A percentile compares a stretch with the other conserved stretches of the same genome.
Evolutionary conservation across 2,113 vertebrate genomes (phyloP).

Genomic region (Pogona vitticeps): DNA sequence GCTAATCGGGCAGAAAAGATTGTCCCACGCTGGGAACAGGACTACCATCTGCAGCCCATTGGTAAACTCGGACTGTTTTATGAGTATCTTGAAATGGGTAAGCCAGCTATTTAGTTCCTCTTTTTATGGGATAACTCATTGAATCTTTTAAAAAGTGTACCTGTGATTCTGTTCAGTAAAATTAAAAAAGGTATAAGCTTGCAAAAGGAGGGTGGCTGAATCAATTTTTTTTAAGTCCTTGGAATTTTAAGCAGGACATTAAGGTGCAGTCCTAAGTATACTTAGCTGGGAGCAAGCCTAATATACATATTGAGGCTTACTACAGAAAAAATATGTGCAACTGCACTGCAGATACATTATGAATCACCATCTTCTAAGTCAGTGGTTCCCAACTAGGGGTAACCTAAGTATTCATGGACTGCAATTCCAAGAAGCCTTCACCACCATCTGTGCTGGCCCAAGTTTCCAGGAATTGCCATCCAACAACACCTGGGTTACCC

Average conservation of each 20-base stretch:
- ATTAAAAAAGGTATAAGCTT: neutral
- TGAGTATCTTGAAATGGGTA: slow-evolving; percentile 97
- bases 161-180: neutral
- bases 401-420: too few species aligned
- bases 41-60: slow-evolving; percentile 85
- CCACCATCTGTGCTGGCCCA: too few species aligned
- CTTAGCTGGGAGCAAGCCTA: neutral
- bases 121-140: slow-evolving; percentile 5
- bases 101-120: slow-evolving; percentile 48
- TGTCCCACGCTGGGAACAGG: slow-evolving; percentile 90
- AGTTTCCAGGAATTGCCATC: too few species aligned
- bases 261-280: neutral
- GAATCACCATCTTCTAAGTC: neutral
- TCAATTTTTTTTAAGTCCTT: too few species aligned
- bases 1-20: slow-evolving; percentile 73
- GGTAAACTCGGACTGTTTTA: slow-evolving; percentile 90
- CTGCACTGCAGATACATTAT: neutral
- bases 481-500: too few species aligned
- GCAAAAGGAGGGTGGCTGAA: neutral
- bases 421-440: too few species aligned
- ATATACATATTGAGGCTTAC: neutral
- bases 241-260: neutral
- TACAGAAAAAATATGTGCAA: neutral
- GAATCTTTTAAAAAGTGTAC: neutral
- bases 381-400: too few species aligned